Base-by-base conservation (phyloP, 2,113 vertebrate genomes). In the Notiomystis cincta region DNA sequence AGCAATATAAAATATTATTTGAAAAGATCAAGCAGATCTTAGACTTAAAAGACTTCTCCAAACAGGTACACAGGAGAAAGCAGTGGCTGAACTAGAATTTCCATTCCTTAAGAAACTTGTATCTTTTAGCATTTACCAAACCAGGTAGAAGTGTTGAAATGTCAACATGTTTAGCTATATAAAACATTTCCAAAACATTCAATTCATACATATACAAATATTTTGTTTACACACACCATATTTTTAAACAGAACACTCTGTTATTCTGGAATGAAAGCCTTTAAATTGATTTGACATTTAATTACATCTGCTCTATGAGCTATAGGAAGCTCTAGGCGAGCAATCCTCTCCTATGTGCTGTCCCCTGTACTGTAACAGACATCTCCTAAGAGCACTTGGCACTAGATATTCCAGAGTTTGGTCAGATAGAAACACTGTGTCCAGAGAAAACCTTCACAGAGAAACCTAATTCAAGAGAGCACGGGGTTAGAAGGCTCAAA, bases 221-320 rank as follows among this genome's bases (percentile, higher is more conserved):
- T 85, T 96, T 96, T 96, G 78, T 95, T 94, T 92, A 62, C 7
- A 72, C 57, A 77, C 25, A 66, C 67, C 42, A 6, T 54, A 88
- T 87, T 93, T 94, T 76, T 82, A 90, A 96, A 85, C 87, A 89
- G 73, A 94, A 80, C 58, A 51, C n/a, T 58, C 35, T 56, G 33
- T 30, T 72, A 73, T 62, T 86, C 35, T 51, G 42, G 42, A 92
- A 92, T n/a, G 67, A 92, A 90, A 83, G 84, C 47, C 87, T 81
- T 75, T 75, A 78, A 78, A 93, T 62, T 66, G 50, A 87, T 81
- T 47, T 93, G 89, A 81, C 95, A 93, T 93, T 95, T 95, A 93
- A 66, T 38, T 93, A 42, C 67, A 90, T 92, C 94, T 93, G 87
- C 58, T 93, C 20, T 17, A 15, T 4, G 19, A 93, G 87, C 53